Evolutionary conservation across 2,888 invertebrate species (phyloP).

Genomic region (Hydrotaea cyrtoneurina): DNA sequence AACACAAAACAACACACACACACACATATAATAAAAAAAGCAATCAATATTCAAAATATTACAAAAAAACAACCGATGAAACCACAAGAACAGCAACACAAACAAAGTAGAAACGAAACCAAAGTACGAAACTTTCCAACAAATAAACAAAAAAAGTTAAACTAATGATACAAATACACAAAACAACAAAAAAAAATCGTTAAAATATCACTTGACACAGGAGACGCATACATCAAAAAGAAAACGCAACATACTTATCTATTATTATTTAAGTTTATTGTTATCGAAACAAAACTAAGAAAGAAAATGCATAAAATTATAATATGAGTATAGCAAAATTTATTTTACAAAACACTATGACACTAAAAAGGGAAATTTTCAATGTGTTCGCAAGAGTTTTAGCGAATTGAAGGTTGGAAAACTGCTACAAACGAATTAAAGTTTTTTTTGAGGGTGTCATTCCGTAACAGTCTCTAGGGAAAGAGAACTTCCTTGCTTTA

Average conservation of each 20-base stretch:
- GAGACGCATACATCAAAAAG: conserved; percentile 1
- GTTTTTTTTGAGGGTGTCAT: too few relatives aligned
- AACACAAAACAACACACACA: background rate
- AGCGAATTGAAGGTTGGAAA: too few relatives aligned
- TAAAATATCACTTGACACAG: conserved; percentile 56
- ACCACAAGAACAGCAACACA: conserved; percentile 14
- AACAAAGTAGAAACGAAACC: conserved; percentile 59
- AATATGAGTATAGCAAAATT: background rate
- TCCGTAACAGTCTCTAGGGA: too few relatives aligned
- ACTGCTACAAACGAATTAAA: too few relatives aligned
- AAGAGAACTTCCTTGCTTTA: too few relatives aligned
- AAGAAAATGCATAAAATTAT: background rate
- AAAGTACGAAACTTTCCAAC: conserved; percentile 54
- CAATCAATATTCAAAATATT: conserved; percentile 46
- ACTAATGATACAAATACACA: conserved; percentile 55
- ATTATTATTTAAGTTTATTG: conserved; percentile 45
- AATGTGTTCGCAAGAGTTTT: background rate
- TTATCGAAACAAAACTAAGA: background rate
- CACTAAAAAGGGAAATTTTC: background rate
- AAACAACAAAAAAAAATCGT: conserved; percentile 66
- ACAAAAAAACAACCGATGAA: conserved; percentile 2
- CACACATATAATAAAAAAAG: conserved; percentile 36
- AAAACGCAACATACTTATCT: background rate
- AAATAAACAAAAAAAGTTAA: conserved; percentile 16
- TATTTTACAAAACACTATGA: background rate